These are phyloP conservation scores for Deroplatys truncata DNA, from an alignment of 2,888 invertebrate genomes.

Conservation along the genomic window DNA sequence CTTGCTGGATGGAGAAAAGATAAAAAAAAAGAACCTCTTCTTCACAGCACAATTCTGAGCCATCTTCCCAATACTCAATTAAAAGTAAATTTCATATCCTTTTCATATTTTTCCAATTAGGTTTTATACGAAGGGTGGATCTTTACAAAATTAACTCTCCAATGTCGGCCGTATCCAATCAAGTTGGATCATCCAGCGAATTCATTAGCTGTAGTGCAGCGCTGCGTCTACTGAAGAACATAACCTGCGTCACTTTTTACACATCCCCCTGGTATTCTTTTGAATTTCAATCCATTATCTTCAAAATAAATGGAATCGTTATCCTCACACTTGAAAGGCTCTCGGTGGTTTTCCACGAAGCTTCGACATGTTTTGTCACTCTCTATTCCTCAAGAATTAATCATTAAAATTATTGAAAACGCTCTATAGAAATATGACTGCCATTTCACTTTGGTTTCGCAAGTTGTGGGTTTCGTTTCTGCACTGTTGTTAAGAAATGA, in stretches of 20 bases:
- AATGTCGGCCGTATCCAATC: conserved; percentile 18
- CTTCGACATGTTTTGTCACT: not conserved
- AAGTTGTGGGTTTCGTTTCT: no score
- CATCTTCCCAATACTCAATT: conserved; percentile 27
- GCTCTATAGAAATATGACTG: no score
- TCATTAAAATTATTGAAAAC: not conserved
- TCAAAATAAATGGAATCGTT: not conserved
- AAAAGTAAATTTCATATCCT: conserved; percentile 26
- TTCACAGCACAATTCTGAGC: conserved; percentile 5
- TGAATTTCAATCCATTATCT: not conserved
- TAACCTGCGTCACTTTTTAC: not conserved
- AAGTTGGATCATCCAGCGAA: conserved; percentile 22
- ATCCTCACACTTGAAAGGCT: not conserved
- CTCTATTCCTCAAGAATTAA: not conserved
- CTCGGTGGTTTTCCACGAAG: not conserved
- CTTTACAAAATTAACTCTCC: conserved; percentile 25
- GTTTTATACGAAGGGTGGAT: conserved; percentile 1
- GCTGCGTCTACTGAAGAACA: not conserved
- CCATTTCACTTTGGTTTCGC: no score
- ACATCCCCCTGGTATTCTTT: not conserved
- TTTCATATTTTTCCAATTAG: conserved; percentile 28
- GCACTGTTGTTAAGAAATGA: no score
- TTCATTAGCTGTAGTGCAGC: conserved; percentile 21
- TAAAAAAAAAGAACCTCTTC: not conserved
- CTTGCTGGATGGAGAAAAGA: not conserved